Evolutionary conservation across 2,797 vertebrate species (phyloP), one percentile per base, ranked within the genome.

Genomic region (Paguma larvata): DNA sequence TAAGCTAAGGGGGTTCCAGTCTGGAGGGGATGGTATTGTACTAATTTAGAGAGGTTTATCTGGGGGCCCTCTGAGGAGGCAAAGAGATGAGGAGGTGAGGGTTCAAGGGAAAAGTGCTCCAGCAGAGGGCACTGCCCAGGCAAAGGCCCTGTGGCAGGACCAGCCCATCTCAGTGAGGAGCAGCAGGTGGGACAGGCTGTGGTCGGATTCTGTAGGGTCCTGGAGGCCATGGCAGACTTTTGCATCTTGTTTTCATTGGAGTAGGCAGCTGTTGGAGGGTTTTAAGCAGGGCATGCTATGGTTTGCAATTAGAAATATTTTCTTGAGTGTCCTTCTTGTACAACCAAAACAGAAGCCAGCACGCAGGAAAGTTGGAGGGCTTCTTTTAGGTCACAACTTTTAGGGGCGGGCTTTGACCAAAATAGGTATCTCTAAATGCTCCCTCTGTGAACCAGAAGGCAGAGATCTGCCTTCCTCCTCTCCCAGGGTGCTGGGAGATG

Each of bases 321-420:
- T 48, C 85, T 62, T 46, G 83, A 67, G 92, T 75, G 65, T 80
- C 90, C 67, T 92, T 65, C 0, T 97, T 97, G 38, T 0, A 3
- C 67, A 91, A 97, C 16, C 0, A 5, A 96, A 90, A n/a, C n/a
- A 85, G 70, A 79, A 59, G 11, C 65, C 63, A 32, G 84, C 59
- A 91, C 89, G 68, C 65, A 14, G 59, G 68, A 25, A 82, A 56
- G 56, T 32, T 84, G 84, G 73, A 86, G 80, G 95, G 41, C 73
- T 91, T 89, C 97, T 96, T 96, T 89, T 63, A 91, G 92, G 92
- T 93, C 83, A 75, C 34, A 88, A 34, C 68, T 89, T 85, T 91
- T 70, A 75, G 63, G 94, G 92, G 32, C 68, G 63, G 62, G 23
- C n/a, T 82, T 65, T 2, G 9, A 59, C 63, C 63, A 63, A 91